Evolutionary conservation across 2,888 invertebrate genomes (phyloP).

Genomic region (Timema cristinae): DNA sequence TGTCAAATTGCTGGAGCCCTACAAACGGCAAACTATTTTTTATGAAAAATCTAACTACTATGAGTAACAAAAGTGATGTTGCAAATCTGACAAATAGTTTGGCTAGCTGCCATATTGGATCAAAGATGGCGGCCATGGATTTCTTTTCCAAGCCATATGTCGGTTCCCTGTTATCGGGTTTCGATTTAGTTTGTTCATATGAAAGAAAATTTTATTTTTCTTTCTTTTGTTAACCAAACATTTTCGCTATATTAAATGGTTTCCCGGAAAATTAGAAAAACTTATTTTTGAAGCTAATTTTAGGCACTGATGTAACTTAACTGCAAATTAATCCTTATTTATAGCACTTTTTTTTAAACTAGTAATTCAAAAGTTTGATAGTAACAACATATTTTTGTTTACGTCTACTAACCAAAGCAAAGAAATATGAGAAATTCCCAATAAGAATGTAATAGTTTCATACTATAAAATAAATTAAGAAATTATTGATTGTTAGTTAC

Average conservation of each 20-base stretch:
- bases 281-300: not conserved
- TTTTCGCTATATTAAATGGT: not conserved
- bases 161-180: not conserved
- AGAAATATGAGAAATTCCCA: too few species aligned
- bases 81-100: not conserved
- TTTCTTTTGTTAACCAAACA: not conserved
- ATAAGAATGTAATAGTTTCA: too few species aligned
- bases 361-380: too few species aligned
- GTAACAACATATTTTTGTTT: too few species aligned
- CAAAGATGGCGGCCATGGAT: slow-evolving; percentile 5
- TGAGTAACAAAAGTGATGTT: slow-evolving; percentile 2
- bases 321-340: not conserved
- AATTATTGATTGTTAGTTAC: too few species aligned
- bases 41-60: not conserved
- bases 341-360: not conserved
- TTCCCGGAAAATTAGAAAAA: not conserved
- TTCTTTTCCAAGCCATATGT: not conserved
- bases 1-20: not conserved
- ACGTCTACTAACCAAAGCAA: too few species aligned
- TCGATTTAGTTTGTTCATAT: not conserved
- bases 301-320: not conserved
- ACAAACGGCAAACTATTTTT: not conserved
- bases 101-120: slow-evolving; percentile 10
- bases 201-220: not conserved
- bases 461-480: too few species aligned